Percentiles rank a stretch among this genome's conserved stretches.
These are phyloP conservation scores for Zeuzera pyrina DNA, from an alignment of 2,888 invertebrate species.

Conservation along the genomic window DNA sequence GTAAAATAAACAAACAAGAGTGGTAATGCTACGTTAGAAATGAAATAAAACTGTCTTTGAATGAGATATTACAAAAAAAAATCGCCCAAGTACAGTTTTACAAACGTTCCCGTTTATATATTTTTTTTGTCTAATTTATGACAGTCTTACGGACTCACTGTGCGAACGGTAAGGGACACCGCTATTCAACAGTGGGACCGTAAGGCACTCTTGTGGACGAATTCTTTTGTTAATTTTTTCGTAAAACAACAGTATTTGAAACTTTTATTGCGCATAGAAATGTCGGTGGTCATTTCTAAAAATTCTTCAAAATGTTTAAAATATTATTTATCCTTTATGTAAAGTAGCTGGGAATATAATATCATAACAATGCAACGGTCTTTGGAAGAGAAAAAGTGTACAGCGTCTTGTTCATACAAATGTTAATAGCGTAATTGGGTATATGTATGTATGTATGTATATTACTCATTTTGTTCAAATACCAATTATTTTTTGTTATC, in stretches of 20 bases:
- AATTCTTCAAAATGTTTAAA: constrained; percentile 33
- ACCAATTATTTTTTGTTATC: no score
- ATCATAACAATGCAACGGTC: constrained; percentile 1
- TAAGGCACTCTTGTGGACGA: constrained; percentile 19
- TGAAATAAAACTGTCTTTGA: no score
- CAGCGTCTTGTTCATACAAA: no score
- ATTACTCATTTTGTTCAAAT: no score
- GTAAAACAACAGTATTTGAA: constrained; percentile 43
- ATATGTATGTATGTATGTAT: no score
- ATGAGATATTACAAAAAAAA: no score
- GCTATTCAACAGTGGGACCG: constrained; percentile 33
- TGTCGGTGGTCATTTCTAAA: constrained; percentile 49
- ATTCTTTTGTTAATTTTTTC: constrained; percentile 38
- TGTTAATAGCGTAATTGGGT: no score
- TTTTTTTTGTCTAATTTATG: constrained; percentile 56
- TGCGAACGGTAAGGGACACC: constrained; percentile 39
- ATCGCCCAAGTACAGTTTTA: constrained; percentile 43
- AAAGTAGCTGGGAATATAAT: constrained; percentile 37
- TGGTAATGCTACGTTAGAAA: no score
- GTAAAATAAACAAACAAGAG: no score
- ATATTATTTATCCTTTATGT: constrained; percentile 39
- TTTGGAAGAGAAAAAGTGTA: not conserved
- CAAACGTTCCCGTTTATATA: constrained; percentile 60
- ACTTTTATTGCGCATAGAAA: constrained; percentile 52
- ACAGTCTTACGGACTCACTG: constrained; percentile 48